A percentile compares a stretch with the other conserved stretches of the same genome.
phyloP scores from a whole-genome alignment of 2,113 vertebrate species.

The Aphyosemion australe region DNA sequence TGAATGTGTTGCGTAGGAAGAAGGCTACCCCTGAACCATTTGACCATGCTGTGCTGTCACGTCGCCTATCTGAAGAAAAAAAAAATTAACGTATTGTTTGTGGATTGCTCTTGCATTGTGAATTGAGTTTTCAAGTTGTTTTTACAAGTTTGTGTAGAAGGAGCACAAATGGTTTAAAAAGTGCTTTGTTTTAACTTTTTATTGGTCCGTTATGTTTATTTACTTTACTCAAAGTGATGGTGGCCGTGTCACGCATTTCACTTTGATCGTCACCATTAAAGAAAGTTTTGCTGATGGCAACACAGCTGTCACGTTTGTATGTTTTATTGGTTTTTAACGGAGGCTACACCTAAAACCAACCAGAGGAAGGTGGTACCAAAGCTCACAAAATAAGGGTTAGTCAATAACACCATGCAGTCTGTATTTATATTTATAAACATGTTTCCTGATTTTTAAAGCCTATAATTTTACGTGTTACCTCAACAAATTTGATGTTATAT shows the following conservation, averaged over 20 bases:
- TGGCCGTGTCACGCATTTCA: conserved; percentile 61
- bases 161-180: conserved; percentile 49
- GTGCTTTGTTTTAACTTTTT: conserved; percentile 61
- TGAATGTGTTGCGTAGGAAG: conserved; percentile 62
- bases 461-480: no score
- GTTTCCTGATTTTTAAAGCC: no score
- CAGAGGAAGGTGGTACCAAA: no score
- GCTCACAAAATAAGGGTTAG: no score
- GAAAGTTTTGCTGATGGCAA: conserved; percentile 71
- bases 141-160: conserved; percentile 65
- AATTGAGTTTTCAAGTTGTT: conserved; percentile 70
- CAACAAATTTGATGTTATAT: no score
- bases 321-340: not conserved
- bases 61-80: conserved; percentile 56
- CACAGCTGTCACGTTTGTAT: conserved; percentile 36
- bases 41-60: conserved; percentile 65
- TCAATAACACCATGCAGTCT: no score
- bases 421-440: no score
- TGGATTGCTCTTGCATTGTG: conserved; percentile 72
- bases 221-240: conserved; percentile 56
- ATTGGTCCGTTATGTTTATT: conserved; percentile 62
- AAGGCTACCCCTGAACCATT: conserved; percentile 40
- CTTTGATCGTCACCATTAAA: conserved; percentile 74
- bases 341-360: no score
- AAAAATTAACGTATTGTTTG: conserved; percentile 63